Conservation (phyloP, 2,113 vertebrate species). For the Beaufortia kweichowensis region DNA sequence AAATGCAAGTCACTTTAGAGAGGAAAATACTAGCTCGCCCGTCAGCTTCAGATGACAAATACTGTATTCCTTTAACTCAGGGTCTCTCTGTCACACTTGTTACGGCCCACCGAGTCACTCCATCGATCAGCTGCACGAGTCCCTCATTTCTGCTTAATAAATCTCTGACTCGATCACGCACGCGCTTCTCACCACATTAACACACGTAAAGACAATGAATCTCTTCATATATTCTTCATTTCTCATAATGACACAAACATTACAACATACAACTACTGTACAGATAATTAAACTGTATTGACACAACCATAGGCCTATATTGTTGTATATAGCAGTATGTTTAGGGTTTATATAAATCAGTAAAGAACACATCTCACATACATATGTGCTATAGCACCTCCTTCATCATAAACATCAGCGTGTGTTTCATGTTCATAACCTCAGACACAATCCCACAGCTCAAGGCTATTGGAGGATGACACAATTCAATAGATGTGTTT, state of each 20-base stretch:
- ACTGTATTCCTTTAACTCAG: slow-evolving; percentile 37
- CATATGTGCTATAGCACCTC: no score
- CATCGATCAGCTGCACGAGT: slow-evolving; percentile 39
- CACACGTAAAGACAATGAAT: neutral
- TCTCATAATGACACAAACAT: neutral
- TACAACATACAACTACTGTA: no score
- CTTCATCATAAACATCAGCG: no score
- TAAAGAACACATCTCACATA: no score
- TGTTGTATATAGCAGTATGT: no score
- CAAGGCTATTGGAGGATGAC: no score
- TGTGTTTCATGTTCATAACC: no score
- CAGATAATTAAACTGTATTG: no score
- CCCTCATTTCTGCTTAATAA: slow-evolving; percentile 33
- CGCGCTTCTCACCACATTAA: neutral
- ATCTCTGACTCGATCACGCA: slow-evolving; percentile 13
- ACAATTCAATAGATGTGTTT: no score
- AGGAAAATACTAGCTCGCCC: slow-evolving; percentile 25
- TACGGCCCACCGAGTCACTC: slow-evolving; percentile 22
- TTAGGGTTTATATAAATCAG: no score
- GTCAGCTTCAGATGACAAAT: slow-evolving; percentile 47
- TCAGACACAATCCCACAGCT: no score
- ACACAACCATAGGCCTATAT: no score
- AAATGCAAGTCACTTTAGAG: slow-evolving; percentile 33
- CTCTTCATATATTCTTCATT: neutral
- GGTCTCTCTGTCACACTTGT: slow-evolving; percentile 45